A percentile compares a stretch with the other conserved stretches of the same genome.
phyloP scores from a whole-genome alignment of 2,888 invertebrate genomes.

The Leptopterna dolabrata region DNA sequence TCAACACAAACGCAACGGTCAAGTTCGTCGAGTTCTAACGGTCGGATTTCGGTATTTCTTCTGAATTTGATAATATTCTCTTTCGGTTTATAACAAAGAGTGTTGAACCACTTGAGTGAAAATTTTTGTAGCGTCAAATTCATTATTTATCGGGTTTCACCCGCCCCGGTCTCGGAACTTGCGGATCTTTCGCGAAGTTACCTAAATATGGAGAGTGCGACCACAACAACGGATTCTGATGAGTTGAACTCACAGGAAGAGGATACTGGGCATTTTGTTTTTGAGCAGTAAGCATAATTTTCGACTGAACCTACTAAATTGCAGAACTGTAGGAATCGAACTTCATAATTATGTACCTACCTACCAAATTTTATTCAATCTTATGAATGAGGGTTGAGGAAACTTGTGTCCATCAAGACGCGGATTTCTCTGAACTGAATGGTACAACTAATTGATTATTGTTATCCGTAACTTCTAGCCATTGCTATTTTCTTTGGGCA shows the following conservation, averaged over 20 bases:
- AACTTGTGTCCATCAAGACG: no score
- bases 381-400: no score
- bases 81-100: not conserved
- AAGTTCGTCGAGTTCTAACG: not conserved
- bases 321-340: no score
- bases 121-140: not conserved
- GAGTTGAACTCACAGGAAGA: not conserved
- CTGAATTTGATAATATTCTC: not conserved
- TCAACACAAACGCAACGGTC: not conserved
- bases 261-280: not conserved
- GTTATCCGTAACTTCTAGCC: no score
- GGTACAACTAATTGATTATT: no score
- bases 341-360: no score
- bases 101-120: not conserved
- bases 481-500: no score
- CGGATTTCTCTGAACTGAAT: no score
- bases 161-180: not conserved
- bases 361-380: no score
- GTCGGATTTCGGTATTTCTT: not conserved
- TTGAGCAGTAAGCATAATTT: not conserved
- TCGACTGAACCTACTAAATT: no score
- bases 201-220: not conserved
- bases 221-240: not conserved
- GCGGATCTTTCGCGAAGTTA: not conserved
- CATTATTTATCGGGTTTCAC: no score